phyloP scores from a whole-genome alignment of 2,113 vertebrate genomes.

The Varanus komodoensis region DNA sequence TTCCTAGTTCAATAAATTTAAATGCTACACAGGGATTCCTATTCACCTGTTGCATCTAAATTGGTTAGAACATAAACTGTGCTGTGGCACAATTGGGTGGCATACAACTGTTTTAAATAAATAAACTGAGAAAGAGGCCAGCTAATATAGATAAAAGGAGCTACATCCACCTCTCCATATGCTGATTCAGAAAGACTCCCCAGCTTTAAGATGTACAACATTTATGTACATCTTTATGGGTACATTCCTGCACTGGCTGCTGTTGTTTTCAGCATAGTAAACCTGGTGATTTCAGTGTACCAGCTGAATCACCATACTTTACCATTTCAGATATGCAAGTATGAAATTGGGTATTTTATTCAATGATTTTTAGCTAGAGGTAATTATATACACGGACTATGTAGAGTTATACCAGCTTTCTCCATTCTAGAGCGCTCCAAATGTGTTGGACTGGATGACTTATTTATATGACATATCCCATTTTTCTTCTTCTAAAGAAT shows the following conservation, averaged over 20 bases:
- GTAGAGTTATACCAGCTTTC: background rate
- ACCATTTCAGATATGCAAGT: background rate
- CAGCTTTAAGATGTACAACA: background rate
- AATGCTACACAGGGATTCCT: background rate
- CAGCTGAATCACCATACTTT: background rate
- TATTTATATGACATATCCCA: no score
- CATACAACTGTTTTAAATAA: no score
- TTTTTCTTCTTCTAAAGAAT: no score
- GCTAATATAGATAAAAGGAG: background rate
- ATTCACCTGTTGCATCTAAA: background rate
- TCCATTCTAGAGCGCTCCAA: background rate
- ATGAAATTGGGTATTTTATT: background rate
- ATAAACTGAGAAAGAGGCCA: background rate
- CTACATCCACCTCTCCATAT: background rate
- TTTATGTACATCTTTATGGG: background rate
- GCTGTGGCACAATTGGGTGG: no score
- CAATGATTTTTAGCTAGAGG: background rate
- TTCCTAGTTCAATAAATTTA: background rate
- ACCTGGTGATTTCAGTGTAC: background rate
- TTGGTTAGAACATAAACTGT: background rate
- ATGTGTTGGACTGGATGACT: background rate
- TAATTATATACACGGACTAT: background rate
- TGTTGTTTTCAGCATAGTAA: background rate
- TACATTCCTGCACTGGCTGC: background rate
- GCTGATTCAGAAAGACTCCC: background rate